Base-by-base conservation (phyloP, 2,888 invertebrate genomes). In the Sphaerophoria rueppellii region DNA sequence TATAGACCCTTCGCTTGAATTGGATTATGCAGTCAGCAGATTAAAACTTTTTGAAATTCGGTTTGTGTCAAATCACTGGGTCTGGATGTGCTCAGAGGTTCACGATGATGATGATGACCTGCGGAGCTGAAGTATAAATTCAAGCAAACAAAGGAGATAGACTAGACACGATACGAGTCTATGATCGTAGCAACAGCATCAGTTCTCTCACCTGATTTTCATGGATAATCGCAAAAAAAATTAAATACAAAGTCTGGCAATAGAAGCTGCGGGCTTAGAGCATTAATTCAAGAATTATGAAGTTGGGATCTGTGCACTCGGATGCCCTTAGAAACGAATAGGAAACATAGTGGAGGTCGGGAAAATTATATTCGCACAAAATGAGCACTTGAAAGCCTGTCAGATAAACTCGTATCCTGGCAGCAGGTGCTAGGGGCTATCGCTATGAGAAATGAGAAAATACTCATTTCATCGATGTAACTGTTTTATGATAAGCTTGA, bases 1-100 rank as follows among this genome's bases (percentile, higher is more conserved):
- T 69, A 43, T 43, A 80, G 50, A 65, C 50, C 50, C 16, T 43
- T 11, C 52, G 63, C 63, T 75, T 58, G 63, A 80, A 80, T 80
- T 80, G 75, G 80, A 80, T 75, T 80, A 80, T 75, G 57, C 80
- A 71, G 80, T 75, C 70, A 75, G 75, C 70, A 70, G 75, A 80
- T 80, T 80, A 80, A 80, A 75, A 75, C 57, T 80, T 75, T 80
- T 63, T 37, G 74, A 80, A 80, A 75, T 80, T 57, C 63, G 43
- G 50, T 63, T 70, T 70, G 43, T 69, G 67, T 73, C 67, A 73
- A 72, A 73, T 73, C 69, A 24, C 24, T 67, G 65, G 24, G 24
- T 24, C 24, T 24, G 24, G 24, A 24, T 24, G 24, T 24, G 24
- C 24, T 24, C 24, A 24, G 24, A 24, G 24, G 24, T 24, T 24